Evolutionary conservation across 2,797 vertebrate species (phyloP).

Genomic region (Pempheris klunzingeri): DNA sequence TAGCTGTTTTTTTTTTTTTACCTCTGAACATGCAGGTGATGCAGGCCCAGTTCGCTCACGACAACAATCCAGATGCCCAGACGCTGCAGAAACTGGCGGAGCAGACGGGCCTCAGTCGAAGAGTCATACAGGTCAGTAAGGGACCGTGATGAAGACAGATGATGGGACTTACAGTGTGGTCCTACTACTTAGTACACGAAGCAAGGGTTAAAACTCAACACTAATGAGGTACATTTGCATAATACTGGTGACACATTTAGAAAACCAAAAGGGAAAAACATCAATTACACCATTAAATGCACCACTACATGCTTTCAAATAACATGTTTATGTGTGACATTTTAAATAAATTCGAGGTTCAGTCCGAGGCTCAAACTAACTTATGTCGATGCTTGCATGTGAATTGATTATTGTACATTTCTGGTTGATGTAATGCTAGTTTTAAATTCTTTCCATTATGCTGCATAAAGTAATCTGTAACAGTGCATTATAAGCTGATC

Average conservation of each 20-base stretch:
- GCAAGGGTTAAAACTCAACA: neutral
- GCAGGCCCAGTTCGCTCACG: constrained; percentile 96
- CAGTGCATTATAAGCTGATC: neutral
- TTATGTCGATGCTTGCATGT: too few relatives aligned
- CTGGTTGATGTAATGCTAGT: neutral
- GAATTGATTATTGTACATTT: constrained; percentile 5
- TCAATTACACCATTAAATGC: neutral
- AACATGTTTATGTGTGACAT: neutral
- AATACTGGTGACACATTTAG: neutral
- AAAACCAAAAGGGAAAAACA: neutral
- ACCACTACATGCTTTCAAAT: neutral
- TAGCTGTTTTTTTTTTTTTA: neutral
- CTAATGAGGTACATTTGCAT: neutral
- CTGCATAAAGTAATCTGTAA: neutral
- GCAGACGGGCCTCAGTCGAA: constrained; percentile 95
- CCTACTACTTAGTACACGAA: neutral
- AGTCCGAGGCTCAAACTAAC: too few relatives aligned
- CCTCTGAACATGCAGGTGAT: constrained; percentile 87
- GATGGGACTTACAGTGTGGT: neutral
- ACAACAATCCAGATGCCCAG: constrained; percentile 95
- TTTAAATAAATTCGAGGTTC: too few relatives aligned
- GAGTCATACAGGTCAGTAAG: constrained; percentile 94
- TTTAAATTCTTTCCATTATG: neutral
- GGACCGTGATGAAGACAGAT: neutral
- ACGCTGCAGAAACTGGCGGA: constrained; percentile 94